Evolutionary conservation across 2,797 vertebrate species (phyloP).

Genomic region (Cossypha heuglini): DNA sequence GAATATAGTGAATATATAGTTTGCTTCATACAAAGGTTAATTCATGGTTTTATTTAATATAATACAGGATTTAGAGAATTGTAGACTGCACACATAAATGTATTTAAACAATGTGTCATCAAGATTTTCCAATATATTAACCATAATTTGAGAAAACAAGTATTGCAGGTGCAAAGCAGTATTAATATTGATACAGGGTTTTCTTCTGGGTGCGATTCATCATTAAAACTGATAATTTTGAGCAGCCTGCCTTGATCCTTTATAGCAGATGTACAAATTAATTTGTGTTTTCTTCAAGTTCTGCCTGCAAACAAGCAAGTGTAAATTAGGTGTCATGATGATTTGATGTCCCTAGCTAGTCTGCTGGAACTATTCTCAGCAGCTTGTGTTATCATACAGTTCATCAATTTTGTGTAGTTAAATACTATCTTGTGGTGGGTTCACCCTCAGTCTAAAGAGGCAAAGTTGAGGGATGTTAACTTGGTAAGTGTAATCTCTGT

Average conservation of each 20-base stretch:
- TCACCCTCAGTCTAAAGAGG: not conserved
- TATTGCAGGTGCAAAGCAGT: not conserved
- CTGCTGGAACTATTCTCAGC: not conserved
- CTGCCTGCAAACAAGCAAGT: not conserved
- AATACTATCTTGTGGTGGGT: not conserved
- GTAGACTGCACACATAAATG: not conserved
- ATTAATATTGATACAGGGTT: not conserved
- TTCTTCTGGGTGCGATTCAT: not conserved
- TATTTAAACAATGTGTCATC: not conserved
- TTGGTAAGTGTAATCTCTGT: not conserved
- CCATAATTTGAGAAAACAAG: not conserved
- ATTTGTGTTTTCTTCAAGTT: not conserved
- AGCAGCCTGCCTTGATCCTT: not conserved
- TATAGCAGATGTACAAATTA: not conserved
- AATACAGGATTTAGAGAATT: not conserved
- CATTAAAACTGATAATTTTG: not conserved
- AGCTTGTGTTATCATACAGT: fast-evolving
- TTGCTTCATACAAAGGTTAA: not conserved
- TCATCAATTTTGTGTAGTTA: not conserved
- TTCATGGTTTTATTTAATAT: not conserved
- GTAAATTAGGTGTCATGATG: not conserved
- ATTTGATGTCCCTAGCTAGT: not conserved
- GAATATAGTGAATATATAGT: not conserved
- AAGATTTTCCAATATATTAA: not conserved
- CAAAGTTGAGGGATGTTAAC: not conserved